phyloP scores from a whole-genome alignment of 2,888 invertebrate species.

The Eudemis profundana region DNA sequence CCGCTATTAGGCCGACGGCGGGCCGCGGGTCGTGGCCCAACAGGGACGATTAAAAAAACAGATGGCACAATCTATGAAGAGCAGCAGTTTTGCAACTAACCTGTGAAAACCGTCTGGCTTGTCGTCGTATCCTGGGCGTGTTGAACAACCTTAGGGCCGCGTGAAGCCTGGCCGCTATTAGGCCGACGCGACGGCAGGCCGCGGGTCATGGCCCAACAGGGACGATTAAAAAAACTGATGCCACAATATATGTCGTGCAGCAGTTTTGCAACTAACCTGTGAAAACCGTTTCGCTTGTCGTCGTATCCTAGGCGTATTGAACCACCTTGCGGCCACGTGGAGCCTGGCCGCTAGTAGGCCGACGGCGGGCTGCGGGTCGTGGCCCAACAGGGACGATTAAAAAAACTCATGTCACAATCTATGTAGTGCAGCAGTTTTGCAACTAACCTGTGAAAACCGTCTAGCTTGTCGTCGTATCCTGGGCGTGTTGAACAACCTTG shows the following conservation, averaged over 20 bases:
- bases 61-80: too few relatives aligned
- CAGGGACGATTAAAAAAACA: too few relatives aligned
- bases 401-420: background rate
- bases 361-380: conserved; percentile 60
- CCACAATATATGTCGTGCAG: conserved; percentile 70
- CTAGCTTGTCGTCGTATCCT: conserved; percentile 87
- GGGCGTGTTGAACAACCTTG: conserved; percentile 90
- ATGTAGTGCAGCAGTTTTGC: background rate
- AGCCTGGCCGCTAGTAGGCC: conserved; percentile 55
- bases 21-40: conserved; percentile 80
- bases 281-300: conserved; percentile 57
- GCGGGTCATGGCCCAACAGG: too few relatives aligned
- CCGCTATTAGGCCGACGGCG: conserved; percentile 54
- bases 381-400: conserved; percentile 84
- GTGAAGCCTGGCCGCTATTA: too few relatives aligned
- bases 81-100: too few relatives aligned
- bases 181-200: too few relatives aligned
- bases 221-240: too few relatives aligned
- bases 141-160: too few relatives aligned
- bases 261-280: too few relatives aligned
- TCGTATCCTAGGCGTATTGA: conserved; percentile 87
- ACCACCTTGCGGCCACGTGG: background rate
- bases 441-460: conserved; percentile 89
- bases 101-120: too few relatives aligned
- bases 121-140: too few relatives aligned